Evolutionary conservation across 2,113 vertebrate species (phyloP).

Genomic region (Plotosus lineatus): DNA sequence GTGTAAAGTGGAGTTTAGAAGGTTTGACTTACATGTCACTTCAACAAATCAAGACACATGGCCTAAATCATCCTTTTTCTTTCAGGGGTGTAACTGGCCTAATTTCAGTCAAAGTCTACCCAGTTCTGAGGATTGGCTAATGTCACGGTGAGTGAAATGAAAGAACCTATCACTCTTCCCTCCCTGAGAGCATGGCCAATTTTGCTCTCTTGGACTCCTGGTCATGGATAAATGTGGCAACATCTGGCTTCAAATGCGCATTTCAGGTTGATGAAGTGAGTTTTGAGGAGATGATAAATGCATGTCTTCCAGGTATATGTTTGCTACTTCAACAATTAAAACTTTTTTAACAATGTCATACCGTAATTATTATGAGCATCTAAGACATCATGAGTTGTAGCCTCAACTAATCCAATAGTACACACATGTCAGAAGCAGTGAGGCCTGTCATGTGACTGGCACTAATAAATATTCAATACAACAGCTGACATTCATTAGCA

Average conservation of each 20-base stretch:
- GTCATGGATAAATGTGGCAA: neutral
- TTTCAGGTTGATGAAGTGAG: neutral
- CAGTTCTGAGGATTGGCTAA: neutral
- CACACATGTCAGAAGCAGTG: neutral
- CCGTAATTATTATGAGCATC: neutral
- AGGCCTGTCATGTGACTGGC: neutral
- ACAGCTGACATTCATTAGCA: neutral
- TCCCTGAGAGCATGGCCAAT: neutral
- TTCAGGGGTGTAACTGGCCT: neutral
- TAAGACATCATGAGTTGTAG: neutral
- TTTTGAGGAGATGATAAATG: too few relatives aligned
- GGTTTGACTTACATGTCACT: too few relatives aligned
- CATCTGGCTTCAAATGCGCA: neutral
- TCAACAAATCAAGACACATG: neutral
- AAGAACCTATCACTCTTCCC: neutral
- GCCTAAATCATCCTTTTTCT: too few relatives aligned
- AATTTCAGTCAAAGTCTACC: neutral
- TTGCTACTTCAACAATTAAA: neutral
- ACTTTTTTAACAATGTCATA: neutral
- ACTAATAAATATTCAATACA: neutral
- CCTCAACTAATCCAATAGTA: neutral
- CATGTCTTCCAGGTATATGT: too few relatives aligned
- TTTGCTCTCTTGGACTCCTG: neutral
- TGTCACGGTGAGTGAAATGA: neutral
- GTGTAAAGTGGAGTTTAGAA: too few relatives aligned